Percentiles rank a stretch among this genome's conserved stretches.
phyloP scores from a whole-genome alignment of 2,113 vertebrate genomes.

The Trematocara variabile region DNA sequence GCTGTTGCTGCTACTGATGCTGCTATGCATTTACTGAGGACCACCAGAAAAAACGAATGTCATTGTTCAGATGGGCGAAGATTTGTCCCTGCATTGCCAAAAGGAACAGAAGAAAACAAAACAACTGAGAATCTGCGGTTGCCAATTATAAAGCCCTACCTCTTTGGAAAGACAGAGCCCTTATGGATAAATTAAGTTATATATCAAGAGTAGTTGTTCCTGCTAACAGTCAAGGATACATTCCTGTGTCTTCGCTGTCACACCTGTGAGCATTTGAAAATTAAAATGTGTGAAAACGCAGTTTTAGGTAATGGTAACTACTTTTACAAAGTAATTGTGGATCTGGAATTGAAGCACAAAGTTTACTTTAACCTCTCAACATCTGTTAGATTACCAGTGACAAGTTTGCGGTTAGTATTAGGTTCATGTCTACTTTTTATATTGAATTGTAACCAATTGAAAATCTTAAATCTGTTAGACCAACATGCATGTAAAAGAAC shows the following conservation, averaged over 20 bases:
- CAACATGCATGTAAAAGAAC: background rate
- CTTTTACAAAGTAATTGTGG: background rate
- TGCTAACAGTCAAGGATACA: background rate
- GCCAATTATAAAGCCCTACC: slow-evolving; percentile 69
- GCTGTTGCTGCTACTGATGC: slow-evolving; percentile 32
- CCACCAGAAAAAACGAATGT: slow-evolving; percentile 3
- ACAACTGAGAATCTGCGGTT: slow-evolving; percentile 21
- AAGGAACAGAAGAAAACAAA: background rate
- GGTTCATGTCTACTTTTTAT: background rate
- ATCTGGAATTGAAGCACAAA: slow-evolving; percentile 11
- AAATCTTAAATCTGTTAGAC: background rate
- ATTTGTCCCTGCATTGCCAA: slow-evolving; percentile 21
- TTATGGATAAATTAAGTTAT: background rate
- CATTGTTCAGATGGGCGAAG: background rate
- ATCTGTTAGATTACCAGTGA: background rate
- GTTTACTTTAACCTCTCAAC: background rate
- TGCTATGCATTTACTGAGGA: slow-evolving; percentile 49
- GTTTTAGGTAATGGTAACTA: background rate
- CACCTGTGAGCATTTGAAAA: background rate
- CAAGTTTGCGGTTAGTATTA: background rate
- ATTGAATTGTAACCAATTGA: background rate
- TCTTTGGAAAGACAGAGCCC: slow-evolving; percentile 49
- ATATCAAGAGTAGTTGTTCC: background rate
- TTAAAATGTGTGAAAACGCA: background rate
- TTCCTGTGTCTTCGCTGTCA: background rate